These are phyloP conservation scores for Cyaniris semiargus DNA, from an alignment of 2,888 invertebrate genomes.

Conservation along the genomic window DNA sequence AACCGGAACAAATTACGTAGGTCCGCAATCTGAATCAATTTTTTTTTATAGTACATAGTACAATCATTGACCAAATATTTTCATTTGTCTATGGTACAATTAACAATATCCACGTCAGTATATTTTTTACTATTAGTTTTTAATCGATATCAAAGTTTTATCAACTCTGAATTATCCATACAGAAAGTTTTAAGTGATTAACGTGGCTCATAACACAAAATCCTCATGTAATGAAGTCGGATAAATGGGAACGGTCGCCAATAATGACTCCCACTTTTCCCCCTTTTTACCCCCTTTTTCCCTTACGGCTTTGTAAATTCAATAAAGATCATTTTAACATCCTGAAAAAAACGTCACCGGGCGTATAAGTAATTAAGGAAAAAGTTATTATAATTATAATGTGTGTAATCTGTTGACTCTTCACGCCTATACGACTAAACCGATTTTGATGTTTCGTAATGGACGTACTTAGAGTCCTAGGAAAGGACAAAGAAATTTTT, in stretches of 20 bases:
- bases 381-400: too few relatives aligned
- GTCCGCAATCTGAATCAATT: too few relatives aligned
- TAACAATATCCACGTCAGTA: not conserved
- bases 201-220: not conserved
- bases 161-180: not conserved
- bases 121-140: not conserved
- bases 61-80: too few relatives aligned
- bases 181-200: constrained; percentile 1
- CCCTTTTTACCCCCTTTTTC: not conserved
- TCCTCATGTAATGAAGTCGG: not conserved
- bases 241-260: constrained; percentile 13
- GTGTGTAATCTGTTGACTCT: too few relatives aligned
- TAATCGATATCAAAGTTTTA: not conserved
- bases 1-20: too few relatives aligned
- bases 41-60: too few relatives aligned
- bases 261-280: not conserved
- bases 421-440: too few relatives aligned
- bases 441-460: too few relatives aligned
- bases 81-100: too few relatives aligned
- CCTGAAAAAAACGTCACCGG: not conserved
- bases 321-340: constrained; percentile 14
- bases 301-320: not conserved
- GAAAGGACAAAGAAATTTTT: too few relatives aligned
- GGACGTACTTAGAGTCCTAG: too few relatives aligned
- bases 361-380: not conserved